phyloP scores from a whole-genome alignment of 23 tunicate genomes.

The Styela plicata region DNA sequence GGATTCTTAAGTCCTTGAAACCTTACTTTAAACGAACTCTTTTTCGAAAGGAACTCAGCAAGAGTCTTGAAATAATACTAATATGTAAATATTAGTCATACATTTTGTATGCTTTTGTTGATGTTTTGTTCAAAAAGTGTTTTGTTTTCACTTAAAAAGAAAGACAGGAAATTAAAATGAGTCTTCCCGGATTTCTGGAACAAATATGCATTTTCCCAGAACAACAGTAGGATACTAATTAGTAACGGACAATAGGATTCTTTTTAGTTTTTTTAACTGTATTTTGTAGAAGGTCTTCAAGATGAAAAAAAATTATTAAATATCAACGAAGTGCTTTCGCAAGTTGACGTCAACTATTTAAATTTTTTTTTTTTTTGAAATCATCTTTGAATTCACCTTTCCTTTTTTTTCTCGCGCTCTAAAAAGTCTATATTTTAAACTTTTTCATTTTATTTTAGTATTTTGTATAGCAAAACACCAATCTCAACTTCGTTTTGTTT shows the following conservation, averaged over 20 bases:
- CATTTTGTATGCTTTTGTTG: neutral
- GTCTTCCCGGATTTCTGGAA: neutral
- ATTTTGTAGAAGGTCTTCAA: neutral
- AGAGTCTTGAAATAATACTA: neutral
- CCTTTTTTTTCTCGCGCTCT: no score
- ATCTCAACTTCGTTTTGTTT: no score
- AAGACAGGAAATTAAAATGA: neutral
- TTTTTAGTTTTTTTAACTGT: neutral
- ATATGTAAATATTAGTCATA: neutral
- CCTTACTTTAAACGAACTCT: no score
- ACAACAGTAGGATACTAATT: no score
- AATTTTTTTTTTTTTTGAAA: no score
- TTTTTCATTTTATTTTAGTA: no score
- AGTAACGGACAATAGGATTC: no score
- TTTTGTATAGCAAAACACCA: no score
- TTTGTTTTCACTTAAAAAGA: neutral
- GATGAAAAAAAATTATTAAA: neutral
- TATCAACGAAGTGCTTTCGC: no score
- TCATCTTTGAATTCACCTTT: no score
- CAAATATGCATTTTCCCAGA: neutral
- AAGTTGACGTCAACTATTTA: neutral
- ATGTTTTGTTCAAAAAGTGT: neutral
- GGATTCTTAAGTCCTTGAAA: neutral
- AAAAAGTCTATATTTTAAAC: no score
- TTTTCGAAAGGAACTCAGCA: neutral